Conservation (phyloP, 2,113 vertebrate species). For the Chamaetylas fuelleborni region DNA sequence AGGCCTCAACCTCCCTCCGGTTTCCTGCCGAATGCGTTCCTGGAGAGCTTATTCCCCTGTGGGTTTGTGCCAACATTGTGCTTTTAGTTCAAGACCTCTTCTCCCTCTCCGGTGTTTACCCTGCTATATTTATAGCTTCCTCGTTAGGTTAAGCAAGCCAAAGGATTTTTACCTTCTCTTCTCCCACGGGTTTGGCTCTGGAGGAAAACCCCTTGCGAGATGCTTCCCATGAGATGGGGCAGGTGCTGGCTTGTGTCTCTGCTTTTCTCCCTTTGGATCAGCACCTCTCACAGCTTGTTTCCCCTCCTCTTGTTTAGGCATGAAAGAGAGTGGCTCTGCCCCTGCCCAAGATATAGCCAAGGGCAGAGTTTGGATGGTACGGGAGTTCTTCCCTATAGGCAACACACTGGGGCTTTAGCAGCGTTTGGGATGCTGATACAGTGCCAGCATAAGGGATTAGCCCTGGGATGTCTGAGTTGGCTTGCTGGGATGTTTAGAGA, state of each 20-base stretch:
- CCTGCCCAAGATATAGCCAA: neutral
- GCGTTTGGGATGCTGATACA: neutral
- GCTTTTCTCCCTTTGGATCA: neutral
- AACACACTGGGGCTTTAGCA: rapidly evolving
- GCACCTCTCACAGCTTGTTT: neutral
- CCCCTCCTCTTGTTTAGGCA: neutral
- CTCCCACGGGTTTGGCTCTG: neutral
- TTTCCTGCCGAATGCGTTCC: slow-evolving; percentile 42
- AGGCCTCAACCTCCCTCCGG: neutral
- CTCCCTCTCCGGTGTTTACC: slow-evolving; percentile 7
- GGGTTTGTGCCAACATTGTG: slow-evolving; percentile 60
- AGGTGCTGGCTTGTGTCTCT: neutral
- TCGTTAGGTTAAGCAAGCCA: neutral
- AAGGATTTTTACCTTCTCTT: slow-evolving; percentile 23
- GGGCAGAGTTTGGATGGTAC: neutral
- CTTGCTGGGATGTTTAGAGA: slow-evolving; percentile 40
- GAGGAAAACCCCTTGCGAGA: neutral
- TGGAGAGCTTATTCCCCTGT: slow-evolving; percentile 38
- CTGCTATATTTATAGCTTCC: slow-evolving; percentile 54
- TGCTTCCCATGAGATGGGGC: neutral
- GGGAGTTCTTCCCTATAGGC: neutral
- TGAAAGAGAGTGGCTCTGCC: neutral
- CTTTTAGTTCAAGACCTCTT: slow-evolving; percentile 59
- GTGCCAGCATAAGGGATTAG: slow-evolving; percentile 34
- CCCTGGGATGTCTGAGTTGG: slow-evolving; percentile 3